Base-by-base conservation (phyloP, 2,888 invertebrate species). In the Pseudeuparius sepicola region DNA sequence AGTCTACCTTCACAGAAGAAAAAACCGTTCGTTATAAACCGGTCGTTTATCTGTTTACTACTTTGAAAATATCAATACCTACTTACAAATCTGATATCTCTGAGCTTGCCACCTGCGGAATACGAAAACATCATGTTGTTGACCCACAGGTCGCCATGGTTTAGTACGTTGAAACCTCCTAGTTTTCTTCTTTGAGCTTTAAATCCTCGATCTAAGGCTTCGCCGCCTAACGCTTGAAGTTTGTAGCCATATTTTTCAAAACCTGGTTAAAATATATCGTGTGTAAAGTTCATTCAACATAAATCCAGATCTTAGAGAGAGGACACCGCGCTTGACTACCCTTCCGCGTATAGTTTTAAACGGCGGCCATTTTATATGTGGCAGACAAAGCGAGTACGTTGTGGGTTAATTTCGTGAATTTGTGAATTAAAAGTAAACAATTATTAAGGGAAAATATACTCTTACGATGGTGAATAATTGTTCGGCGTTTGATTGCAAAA, bases 111-210 rank as follows among this genome's bases (percentile, higher is more conserved):
- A 35, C 55, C 47, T 10, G 55, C 44, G 37, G 60, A 46, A 40
- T 68, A 64, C 44, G 63, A 62, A 40, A 69, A 69, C 46, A 70
- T 59, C 47, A 70, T 61, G 43, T 70, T 70, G 41, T 68, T 68
- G 1, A 64, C 55, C 69, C 69, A 70, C 4, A 68, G 50, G 49
- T 70, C 70, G 2, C 69, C 69, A 38, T 70, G 70, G 43, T 67
- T 67, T 7, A 70, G 54, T 9, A 69, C 68, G 31, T 62, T 60
- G 27, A 68, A 59, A 2, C 53, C 55, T 2, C 51, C 53, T 3
- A 52, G 42, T 37, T 43, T 48, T 18, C 48, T 41, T 40, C 46
- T 47, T 15, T 52, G 44, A 4, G 53, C 44, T 11, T 45, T 35
- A 2, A 51, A 42, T 2, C 50, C 50, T 24, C 49, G 45, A 23